A percentile compares a stretch with the other conserved stretches of the same genome.
Evolutionary conservation across 1,140 invertebrate genomes (phyloP).

Genomic region (Spodoptera litura): DNA sequence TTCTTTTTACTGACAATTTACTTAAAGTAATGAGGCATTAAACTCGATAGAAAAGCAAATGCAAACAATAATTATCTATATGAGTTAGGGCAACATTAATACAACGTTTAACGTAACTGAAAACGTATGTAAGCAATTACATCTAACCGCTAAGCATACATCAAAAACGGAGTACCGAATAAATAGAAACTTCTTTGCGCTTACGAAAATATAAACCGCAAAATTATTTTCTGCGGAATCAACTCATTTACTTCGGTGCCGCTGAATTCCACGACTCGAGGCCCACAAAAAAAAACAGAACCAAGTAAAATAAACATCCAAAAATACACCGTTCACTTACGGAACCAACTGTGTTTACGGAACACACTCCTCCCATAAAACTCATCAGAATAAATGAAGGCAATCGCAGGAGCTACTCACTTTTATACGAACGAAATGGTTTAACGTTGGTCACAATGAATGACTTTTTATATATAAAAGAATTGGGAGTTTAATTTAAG

Average conservation of each 20-base stretch:
- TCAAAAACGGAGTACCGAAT: too few relatives aligned
- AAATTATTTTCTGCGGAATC: not conserved
- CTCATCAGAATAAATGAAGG: constrained; percentile 61
- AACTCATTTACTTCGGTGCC: constrained; percentile 15
- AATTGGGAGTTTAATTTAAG: constrained; percentile 49
- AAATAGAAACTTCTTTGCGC: not conserved
- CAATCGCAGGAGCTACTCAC: constrained; percentile 50
- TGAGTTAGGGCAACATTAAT: too few relatives aligned
- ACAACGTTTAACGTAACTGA: too few relatives aligned
- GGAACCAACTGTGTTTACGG: constrained; percentile 31
- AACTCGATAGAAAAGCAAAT: too few relatives aligned
- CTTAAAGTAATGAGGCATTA: too few relatives aligned
- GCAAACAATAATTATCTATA: too few relatives aligned
- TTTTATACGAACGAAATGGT: constrained; percentile 46
- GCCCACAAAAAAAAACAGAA: constrained; percentile 3
- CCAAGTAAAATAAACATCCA: constrained; percentile 23
- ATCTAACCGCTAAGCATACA: too few relatives aligned
- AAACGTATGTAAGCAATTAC: too few relatives aligned
- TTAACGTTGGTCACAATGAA: constrained; percentile 44
- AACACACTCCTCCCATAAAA: constrained; percentile 49
- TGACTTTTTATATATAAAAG: constrained; percentile 43
- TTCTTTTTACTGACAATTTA: too few relatives aligned
- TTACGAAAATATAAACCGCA: not conserved
- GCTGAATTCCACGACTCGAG: constrained; percentile 16
- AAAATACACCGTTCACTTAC: constrained; percentile 31